Evolutionary conservation across 2,888 invertebrate species (phyloP).

Genomic region (Tipula helvola): DNA sequence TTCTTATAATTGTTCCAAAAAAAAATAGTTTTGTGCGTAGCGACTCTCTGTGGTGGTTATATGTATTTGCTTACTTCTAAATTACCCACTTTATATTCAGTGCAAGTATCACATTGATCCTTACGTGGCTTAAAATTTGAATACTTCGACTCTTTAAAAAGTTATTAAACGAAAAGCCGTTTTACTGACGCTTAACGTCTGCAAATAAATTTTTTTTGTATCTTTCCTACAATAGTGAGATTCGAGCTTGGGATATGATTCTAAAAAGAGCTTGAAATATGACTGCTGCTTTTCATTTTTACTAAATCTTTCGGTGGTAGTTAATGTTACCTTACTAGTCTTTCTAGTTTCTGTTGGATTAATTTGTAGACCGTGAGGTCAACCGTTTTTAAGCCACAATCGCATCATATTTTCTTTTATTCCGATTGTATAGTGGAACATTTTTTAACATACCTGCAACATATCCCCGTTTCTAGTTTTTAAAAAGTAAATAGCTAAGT

Average conservation of each 20-base stretch:
- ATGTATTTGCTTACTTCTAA: neutral
- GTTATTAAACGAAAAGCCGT: neutral
- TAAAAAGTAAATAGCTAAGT: too few relatives aligned
- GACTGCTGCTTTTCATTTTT: neutral
- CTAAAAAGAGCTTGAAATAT: neutral
- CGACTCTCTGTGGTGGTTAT: neutral
- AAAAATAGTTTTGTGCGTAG: too few relatives aligned
- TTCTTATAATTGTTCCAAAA: too few relatives aligned
- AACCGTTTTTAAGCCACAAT: too few relatives aligned
- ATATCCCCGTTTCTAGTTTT: too few relatives aligned
- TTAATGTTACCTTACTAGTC: neutral
- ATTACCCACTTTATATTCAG: neutral
- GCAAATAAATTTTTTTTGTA: neutral
- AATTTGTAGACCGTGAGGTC: too few relatives aligned
- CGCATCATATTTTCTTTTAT: too few relatives aligned
- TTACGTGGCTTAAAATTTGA: neutral
- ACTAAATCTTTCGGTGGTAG: neutral
- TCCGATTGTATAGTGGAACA: too few relatives aligned
- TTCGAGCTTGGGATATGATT: neutral
- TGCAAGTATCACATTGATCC: neutral
- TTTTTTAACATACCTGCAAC: too few relatives aligned
- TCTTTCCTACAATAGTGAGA: neutral
- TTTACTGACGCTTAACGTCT: neutral
- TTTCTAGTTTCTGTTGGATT: neutral
- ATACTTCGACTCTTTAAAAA: neutral